These are phyloP conservation scores for Tinea trinotella DNA, from an alignment of 2,888 invertebrate genomes.

Conservation along the genomic window DNA sequence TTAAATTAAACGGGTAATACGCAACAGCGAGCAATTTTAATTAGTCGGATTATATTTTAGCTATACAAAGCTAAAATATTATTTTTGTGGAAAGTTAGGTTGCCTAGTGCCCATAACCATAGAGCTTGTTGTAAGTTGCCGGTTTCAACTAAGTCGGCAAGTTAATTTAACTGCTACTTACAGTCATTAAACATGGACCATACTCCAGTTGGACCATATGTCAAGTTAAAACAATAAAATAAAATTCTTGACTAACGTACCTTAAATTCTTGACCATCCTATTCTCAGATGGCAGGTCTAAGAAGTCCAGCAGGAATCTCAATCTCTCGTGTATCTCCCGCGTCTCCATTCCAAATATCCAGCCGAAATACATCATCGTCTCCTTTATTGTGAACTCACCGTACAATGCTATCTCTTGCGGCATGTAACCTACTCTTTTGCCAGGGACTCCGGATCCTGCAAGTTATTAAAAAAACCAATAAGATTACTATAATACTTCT, in stretches of 20 bases:
- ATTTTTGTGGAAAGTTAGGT: too few relatives aligned
- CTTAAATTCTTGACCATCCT: slow-evolving; percentile 74
- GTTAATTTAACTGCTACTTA: too few relatives aligned
- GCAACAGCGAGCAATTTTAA: too few relatives aligned
- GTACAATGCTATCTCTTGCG: slow-evolving; percentile 91
- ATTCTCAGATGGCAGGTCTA: slow-evolving; percentile 90
- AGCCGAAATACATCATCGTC: slow-evolving; percentile 96
- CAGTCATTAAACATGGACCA: too few relatives aligned
- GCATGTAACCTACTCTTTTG: slow-evolving; percentile 97
- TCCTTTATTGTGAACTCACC: slow-evolving; percentile 95
- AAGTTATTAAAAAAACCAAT: neutral
- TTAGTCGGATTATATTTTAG: too few relatives aligned
- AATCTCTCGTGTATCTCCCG: slow-evolving; percentile 85
- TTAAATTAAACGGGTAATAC: neutral
- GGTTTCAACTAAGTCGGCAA: too few relatives aligned
- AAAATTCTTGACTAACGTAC: slow-evolving; percentile 35
- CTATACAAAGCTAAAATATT: too few relatives aligned
- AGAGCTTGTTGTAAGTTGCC: too few relatives aligned
- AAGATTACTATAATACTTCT: too few relatives aligned
- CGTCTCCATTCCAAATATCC: slow-evolving; percentile 94
- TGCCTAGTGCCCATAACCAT: too few relatives aligned
- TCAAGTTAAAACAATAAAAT: neutral
- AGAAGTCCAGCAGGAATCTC: slow-evolving; percentile 89
- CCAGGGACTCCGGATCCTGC: slow-evolving; percentile 91
- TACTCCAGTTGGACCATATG: neutral